Conservation (phyloP, 2,797 vertebrate species). For the Dallia pectoralis region DNA sequence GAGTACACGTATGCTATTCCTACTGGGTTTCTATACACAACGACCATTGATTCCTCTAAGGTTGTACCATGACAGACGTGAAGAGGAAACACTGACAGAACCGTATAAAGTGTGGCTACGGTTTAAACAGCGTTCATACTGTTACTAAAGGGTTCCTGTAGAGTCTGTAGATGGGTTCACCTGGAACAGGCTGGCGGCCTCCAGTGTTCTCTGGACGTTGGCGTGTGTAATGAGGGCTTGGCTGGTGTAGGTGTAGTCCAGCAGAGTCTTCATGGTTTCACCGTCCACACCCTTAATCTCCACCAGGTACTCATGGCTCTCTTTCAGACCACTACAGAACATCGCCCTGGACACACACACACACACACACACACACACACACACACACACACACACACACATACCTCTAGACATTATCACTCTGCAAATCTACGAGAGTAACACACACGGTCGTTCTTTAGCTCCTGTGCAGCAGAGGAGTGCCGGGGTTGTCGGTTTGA, state of each 20-base stretch:
- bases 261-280: constrained; percentile 85
- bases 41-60: not conserved
- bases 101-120: too few relatives aligned
- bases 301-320: constrained; percentile 89
- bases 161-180: constrained; percentile 63
- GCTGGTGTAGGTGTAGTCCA: constrained; percentile 97
- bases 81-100: not conserved
- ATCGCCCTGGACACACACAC: constrained; percentile 84
- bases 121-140: not conserved
- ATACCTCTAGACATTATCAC: not conserved
- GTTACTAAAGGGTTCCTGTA: not conserved
- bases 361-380: constrained; percentile 24
- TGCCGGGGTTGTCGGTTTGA: too few relatives aligned
- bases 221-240: constrained; percentile 86
- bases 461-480: not conserved
- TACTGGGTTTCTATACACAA: not conserved
- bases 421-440: not conserved
- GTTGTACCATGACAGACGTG: not conserved
- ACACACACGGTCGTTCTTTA: not conserved
- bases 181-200: constrained; percentile 96
- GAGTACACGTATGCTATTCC: not conserved
- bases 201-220: constrained; percentile 91
- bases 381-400: constrained; percentile 39
- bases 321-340: constrained; percentile 94
- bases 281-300: constrained; percentile 89